Evolutionary conservation across 2,888 invertebrate genomes (phyloP).

Genomic region (Leucophenga montana): DNA sequence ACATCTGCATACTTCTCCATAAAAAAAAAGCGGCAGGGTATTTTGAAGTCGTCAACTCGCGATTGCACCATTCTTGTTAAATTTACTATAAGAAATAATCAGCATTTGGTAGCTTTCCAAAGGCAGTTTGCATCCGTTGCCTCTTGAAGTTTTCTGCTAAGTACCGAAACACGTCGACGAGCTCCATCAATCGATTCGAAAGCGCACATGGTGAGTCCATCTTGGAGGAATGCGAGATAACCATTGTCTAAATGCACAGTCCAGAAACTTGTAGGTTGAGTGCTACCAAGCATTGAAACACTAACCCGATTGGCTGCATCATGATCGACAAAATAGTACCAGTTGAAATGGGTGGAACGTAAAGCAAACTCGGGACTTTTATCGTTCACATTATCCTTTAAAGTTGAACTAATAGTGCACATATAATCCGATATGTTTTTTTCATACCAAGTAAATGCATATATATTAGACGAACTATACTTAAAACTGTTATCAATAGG

Average conservation of each 20-base stretch:
- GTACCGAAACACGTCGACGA: too few relatives aligned
- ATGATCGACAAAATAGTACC: conserved; percentile 36
- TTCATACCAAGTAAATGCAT: conserved; percentile 39
- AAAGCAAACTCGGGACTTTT: not conserved
- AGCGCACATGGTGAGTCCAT: conserved; percentile 34
- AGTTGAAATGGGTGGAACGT: conserved; percentile 36
- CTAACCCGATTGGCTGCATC: conserved; percentile 36
- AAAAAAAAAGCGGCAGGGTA: too few relatives aligned
- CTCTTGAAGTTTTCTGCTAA: too few relatives aligned
- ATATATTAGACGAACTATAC: conserved; percentile 35
- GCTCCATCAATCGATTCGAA: not conserved
- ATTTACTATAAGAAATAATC: too few relatives aligned
- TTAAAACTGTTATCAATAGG: conserved; percentile 35
- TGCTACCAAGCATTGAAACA: conserved; percentile 36
- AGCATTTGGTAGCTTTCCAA: too few relatives aligned
- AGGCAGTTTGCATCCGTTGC: too few relatives aligned
- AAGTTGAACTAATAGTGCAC: conserved; percentile 24
- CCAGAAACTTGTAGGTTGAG: conserved; percentile 38
- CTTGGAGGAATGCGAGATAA: conserved; percentile 32
- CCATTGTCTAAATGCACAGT: conserved; percentile 15
- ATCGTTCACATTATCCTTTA: conserved; percentile 21
- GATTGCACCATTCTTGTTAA: too few relatives aligned
- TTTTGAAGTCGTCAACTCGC: too few relatives aligned
- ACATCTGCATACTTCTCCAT: too few relatives aligned
- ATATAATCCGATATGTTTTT: conserved; percentile 31